Conservation (phyloP, 1,140 invertebrate genomes). For the Drosophila bocqueti region DNA sequence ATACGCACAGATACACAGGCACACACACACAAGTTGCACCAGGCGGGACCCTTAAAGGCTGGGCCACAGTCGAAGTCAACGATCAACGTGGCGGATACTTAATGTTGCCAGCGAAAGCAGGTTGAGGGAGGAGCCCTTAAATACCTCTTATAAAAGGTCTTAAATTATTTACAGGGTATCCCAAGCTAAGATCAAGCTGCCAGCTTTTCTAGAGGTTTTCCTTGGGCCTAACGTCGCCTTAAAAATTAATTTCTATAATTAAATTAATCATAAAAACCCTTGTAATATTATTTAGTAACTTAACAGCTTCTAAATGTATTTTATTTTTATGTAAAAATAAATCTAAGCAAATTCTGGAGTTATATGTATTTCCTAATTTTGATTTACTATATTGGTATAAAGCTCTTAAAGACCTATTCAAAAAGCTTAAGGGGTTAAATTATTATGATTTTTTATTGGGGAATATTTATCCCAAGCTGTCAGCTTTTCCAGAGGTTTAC, state of each 20-base stretch:
- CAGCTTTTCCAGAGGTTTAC: background rate
- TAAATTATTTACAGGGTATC: background rate
- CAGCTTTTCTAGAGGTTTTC: background rate
- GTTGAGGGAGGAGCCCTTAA: background rate
- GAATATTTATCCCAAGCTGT: background rate
- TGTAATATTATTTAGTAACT: too few species aligned
- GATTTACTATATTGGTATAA: background rate
- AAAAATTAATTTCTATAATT: background rate
- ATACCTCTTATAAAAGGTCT: background rate
- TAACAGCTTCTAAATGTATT: too few species aligned
- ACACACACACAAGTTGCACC: background rate
- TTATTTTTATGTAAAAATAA: background rate
- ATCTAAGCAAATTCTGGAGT: background rate
- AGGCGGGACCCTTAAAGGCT: constrained; percentile 4
- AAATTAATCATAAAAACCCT: too few species aligned
- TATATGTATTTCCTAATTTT: too few species aligned
- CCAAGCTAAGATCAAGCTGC: background rate
- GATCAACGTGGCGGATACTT: constrained; percentile 28
- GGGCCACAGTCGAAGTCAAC: background rate
- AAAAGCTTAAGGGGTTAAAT: background rate
- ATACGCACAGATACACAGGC: constrained; percentile 61
- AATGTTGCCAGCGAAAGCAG: background rate
- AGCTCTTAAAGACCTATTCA: background rate
- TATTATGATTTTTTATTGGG: too few species aligned
- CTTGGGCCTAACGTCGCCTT: too few species aligned